Conservation (phyloP, 2,888 invertebrate genomes). For the Dinocampus coccinellae region DNA sequence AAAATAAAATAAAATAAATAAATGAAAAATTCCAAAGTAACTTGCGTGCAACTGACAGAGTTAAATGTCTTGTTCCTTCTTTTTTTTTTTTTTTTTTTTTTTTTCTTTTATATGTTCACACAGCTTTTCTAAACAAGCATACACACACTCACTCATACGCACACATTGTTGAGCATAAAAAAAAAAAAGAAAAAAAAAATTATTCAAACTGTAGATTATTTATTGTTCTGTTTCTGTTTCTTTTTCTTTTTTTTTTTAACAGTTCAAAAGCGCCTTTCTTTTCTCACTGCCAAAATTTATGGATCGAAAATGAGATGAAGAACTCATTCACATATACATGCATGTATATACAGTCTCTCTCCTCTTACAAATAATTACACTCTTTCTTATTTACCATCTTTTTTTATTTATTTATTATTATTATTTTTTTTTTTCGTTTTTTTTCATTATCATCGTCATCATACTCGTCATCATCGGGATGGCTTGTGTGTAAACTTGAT, state of each 20-base stretch:
- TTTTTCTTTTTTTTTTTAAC: not conserved
- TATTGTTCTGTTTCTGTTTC: too few species aligned
- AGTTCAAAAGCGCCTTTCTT: not conserved
- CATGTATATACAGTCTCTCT: not conserved
- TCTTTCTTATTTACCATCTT: too few species aligned
- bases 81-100: slow-evolving; percentile 7
- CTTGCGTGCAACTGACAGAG: slow-evolving; percentile 26
- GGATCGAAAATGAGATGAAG: not conserved
- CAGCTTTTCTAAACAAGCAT: not conserved
- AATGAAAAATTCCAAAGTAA: slow-evolving; percentile 21
- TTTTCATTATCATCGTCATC: not conserved
- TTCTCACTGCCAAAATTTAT: slow-evolving; percentile 6
- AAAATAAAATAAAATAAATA: slow-evolving; percentile 6
- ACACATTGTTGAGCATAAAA: too few species aligned
- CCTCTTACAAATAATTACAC: not conserved
- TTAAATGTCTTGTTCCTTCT: not conserved
- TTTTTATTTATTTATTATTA: too few species aligned
- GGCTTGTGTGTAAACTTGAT: not conserved
- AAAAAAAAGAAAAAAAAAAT: too few species aligned
- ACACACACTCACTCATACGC: not conserved
- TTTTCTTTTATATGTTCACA: slow-evolving; percentile 4
- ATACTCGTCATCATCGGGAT: too few species aligned
- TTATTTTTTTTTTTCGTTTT: slow-evolving; percentile 11
- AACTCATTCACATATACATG: not conserved
- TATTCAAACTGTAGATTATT: slow-evolving; percentile 5